Evolutionary conservation across 2,113 vertebrate genomes (phyloP).

Genomic region (Ammospiza caudacuta): DNA sequence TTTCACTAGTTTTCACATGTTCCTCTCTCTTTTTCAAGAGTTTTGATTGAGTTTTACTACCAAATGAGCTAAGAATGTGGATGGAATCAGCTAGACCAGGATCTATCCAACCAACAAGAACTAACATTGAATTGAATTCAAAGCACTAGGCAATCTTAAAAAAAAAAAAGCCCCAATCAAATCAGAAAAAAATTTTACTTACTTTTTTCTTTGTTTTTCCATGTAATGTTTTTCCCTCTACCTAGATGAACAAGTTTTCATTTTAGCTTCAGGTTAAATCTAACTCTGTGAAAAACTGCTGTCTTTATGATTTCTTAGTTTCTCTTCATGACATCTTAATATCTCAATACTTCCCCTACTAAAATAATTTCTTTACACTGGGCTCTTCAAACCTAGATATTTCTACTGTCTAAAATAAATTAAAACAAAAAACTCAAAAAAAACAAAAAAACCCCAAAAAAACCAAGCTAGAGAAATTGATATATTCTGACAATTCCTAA

Average conservation of each 20-base stretch:
- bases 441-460: neutral
- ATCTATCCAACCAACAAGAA: neutral
- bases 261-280: neutral
- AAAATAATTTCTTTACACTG: neutral
- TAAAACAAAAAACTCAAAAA: neutral
- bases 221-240: neutral
- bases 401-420: neutral
- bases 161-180: accelerated
- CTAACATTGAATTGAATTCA: neutral
- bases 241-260: neutral
- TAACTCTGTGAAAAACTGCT: neutral
- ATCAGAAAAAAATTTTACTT: neutral
- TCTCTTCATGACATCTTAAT: neutral
- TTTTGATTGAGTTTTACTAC: neutral
- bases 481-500: neutral
- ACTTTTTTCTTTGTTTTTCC: neutral
- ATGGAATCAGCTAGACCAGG: neutral
- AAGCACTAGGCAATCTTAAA: neutral
- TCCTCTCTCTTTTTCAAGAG: neutral
- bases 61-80: neutral
- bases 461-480: neutral
- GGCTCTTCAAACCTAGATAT: neutral
- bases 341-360: neutral
- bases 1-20: neutral
- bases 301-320: neutral